Evolutionary conservation across 2,888 invertebrate species (phyloP), one percentile per base, ranked within the genome.

Genomic region (Oxyteleia sp.): DNA sequence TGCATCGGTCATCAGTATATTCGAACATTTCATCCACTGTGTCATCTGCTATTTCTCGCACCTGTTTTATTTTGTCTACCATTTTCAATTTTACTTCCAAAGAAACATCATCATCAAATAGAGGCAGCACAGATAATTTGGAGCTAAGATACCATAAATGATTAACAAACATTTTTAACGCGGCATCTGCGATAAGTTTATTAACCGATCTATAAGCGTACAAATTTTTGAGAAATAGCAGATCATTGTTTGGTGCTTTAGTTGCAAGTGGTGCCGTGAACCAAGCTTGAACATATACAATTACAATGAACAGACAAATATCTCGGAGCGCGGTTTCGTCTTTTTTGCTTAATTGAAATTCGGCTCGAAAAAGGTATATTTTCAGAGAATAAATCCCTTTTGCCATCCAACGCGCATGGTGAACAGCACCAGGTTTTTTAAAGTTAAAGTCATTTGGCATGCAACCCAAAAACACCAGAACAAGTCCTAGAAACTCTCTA

Each of bases 401-500:
- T 11, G 32, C 29, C 53, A 53, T 53, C 53, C 53, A 53, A 1
- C 53, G n/a, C 3, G 53, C 53, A 23, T 57, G 57, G 13, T 41
- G 41, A 10, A 13, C 1, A n/a, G 87, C 86, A 29, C 88, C 88
- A 43, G 86, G 86, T 38, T 47, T 26, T 10, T 61, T 23, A 64
- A 35, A 35, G 8, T 35, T 2, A 80, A 74, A 51, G 38, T 59
- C 18, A 74, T 38, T 29, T 72, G 53, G 38, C 53, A 20, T 16
- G 63, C 74, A 76, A 49, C 83, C 49, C 71, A 66, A 23, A 78
- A 88, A 89, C 38, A 88, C 85, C 8, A 83, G 43, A 29, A 80
- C 38, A 26, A 89, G 75, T 61, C 87, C 84, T 35, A 89, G 51
- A n/a, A 87, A 68, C 68, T 88, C 87, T 79, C 66, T 43, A 68